Conservation (phyloP, 2,113 vertebrate species). For the Pygoscelis antarcticus region DNA sequence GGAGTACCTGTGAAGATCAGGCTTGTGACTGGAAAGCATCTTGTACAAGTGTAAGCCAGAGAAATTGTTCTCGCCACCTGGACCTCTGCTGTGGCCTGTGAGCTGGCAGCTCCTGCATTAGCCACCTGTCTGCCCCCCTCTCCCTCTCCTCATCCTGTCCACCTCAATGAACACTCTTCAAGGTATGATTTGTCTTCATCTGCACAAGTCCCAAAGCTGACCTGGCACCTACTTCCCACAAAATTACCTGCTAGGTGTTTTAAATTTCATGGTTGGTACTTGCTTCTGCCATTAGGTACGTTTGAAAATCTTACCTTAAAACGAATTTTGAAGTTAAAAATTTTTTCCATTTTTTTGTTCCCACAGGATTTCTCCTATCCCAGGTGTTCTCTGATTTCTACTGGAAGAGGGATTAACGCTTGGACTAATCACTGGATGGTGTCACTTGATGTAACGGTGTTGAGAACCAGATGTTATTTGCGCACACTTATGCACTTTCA, state of each 20-base stretch:
- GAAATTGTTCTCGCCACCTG: not conserved
- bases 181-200: not conserved
- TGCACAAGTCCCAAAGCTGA: not conserved
- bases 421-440: not conserved
- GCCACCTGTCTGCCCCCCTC: not conserved
- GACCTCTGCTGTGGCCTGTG: not conserved
- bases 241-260: not conserved
- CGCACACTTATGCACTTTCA: not conserved
- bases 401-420: not conserved
- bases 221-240: not conserved
- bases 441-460: not conserved
- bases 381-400: slow-evolving; percentile 14
- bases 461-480: slow-evolving; percentile 19
- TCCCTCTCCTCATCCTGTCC: not conserved
- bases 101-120: not conserved
- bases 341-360: not conserved
- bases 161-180: not conserved
- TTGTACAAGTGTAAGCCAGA: not conserved
- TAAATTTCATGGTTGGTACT: not conserved
- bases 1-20: not conserved
- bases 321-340: not conserved
- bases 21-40: not conserved
- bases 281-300: not conserved
- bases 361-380: not conserved
- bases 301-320: slow-evolving; percentile 1